Evolutionary conservation across 2,888 invertebrate species (phyloP).

Genomic region (Sicus ferrugineus): DNA sequence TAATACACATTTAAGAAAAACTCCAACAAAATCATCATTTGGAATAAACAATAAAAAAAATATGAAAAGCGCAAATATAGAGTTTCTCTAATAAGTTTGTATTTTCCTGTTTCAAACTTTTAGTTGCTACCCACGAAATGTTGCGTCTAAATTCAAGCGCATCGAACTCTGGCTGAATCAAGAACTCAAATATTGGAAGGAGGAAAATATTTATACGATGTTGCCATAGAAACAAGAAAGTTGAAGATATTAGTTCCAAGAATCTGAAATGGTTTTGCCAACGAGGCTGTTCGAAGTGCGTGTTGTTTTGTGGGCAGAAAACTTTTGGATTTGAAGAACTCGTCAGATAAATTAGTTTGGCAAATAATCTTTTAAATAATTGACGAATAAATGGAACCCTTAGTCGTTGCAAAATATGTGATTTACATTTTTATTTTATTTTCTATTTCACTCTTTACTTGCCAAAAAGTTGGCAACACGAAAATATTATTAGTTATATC

Average conservation of each 20-base stretch:
- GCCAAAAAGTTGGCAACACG: no score
- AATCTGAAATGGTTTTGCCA: no score
- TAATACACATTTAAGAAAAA: not conserved
- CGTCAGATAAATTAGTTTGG: no score
- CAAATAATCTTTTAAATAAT: no score
- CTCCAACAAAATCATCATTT: not conserved
- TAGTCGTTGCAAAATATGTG: no score
- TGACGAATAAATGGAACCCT: no score
- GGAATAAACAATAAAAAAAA: not conserved
- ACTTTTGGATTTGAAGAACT: no score
- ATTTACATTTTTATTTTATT: no score
- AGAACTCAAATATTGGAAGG: not conserved
- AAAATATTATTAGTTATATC: no score
- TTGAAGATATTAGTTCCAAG: not conserved
- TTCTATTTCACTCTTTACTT: no score
- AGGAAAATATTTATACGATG: not conserved
- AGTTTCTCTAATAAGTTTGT: not conserved
- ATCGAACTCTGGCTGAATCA: not conserved
- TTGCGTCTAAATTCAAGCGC: not conserved
- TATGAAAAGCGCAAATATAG: not conserved
- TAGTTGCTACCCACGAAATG: not conserved
- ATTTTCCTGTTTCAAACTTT: not conserved
- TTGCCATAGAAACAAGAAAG: not conserved
- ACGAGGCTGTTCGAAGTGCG: no score
- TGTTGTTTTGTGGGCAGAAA: no score